A percentile compares a stretch with the other conserved stretches of the same genome.
phyloP scores from a whole-genome alignment of 2,888 invertebrate genomes.

The Parnassius glacialis region DNA sequence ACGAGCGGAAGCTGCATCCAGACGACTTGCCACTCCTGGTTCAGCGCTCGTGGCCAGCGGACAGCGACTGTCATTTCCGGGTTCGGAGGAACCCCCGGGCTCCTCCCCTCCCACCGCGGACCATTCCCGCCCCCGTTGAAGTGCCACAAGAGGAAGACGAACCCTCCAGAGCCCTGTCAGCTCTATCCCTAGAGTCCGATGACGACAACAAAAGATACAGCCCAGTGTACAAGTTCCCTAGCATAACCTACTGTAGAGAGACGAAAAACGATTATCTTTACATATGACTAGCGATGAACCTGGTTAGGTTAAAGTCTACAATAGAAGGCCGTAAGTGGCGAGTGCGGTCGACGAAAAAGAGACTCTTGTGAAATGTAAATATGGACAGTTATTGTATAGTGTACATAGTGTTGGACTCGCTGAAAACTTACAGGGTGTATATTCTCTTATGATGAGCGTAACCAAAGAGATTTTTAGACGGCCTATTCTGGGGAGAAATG shows the following conservation, averaged over 20 bases:
- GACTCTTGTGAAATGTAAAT: conserved; percentile 62
- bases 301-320: conserved; percentile 42
- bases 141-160: conserved; percentile 59
- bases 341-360: conserved; percentile 47
- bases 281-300: conserved; percentile 62
- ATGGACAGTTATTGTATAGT: conserved; percentile 51
- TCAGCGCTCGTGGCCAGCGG: conserved; percentile 87
- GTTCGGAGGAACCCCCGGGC: conserved; percentile 91
- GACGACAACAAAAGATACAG: conserved; percentile 66
- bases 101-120: conserved; percentile 86
- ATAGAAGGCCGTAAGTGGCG: conserved; percentile 40
- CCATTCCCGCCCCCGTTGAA: conserved; percentile 53
- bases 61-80: conserved; percentile 89
- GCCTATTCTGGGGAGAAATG: conserved; percentile 7
- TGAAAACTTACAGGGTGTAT: conserved; percentile 35
- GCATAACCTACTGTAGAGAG: conserved; percentile 69
- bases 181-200: conserved; percentile 69
- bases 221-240: conserved; percentile 75
- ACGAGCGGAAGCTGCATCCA: conserved; percentile 92
- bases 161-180: conserved; percentile 64
- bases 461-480: conserved; percentile 61
- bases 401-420: conserved; percentile 50
- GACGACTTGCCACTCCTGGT: conserved; percentile 92
- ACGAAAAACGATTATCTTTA: conserved; percentile 74
- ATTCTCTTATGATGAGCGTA: conserved; percentile 46